phyloP scores from a whole-genome alignment of 2,797 vertebrate genomes.

The Hemitrygon akajei region DNA sequence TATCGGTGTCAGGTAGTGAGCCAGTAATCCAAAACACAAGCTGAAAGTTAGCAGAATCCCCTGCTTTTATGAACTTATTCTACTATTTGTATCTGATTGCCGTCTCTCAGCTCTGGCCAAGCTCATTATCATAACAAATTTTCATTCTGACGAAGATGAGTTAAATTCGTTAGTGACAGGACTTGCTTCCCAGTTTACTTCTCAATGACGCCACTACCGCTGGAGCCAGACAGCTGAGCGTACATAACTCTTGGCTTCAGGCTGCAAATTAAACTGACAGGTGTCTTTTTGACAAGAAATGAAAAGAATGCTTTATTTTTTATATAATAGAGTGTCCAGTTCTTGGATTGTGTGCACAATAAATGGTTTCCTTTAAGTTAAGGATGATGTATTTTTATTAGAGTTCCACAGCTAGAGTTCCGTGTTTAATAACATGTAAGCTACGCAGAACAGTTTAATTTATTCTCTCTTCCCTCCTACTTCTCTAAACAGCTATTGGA shows the following conservation, averaged over 20 bases:
- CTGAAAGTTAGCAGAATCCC: conserved; percentile 31
- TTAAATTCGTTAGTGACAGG: conserved; percentile 78
- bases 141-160: conserved; percentile 62
- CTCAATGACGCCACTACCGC: conserved; percentile 82
- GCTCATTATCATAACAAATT: conserved; percentile 55
- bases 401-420: no score
- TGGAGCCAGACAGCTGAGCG: conserved; percentile 78
- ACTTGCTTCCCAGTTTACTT: conserved; percentile 96
- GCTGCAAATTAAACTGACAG: conserved; percentile 80
- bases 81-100: conserved; percentile 41
- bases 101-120: conserved; percentile 45
- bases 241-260: conserved; percentile 65
- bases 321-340: conserved; percentile 30
- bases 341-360: background rate
- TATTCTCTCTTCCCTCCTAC: conserved; percentile 15
- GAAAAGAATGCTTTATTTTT: conserved; percentile 52
- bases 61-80: conserved; percentile 35
- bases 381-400: conserved; percentile 21
- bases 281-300: conserved; percentile 53
- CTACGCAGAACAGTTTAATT: background rate
- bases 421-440: background rate
- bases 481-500: background rate
- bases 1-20: conserved; percentile 11
- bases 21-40: conserved; percentile 21
- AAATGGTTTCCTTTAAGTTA: conserved; percentile 35